Evolutionary conservation across 1,140 invertebrate genomes (phyloP).

Genomic region (Macrostomum lignano): DNA sequence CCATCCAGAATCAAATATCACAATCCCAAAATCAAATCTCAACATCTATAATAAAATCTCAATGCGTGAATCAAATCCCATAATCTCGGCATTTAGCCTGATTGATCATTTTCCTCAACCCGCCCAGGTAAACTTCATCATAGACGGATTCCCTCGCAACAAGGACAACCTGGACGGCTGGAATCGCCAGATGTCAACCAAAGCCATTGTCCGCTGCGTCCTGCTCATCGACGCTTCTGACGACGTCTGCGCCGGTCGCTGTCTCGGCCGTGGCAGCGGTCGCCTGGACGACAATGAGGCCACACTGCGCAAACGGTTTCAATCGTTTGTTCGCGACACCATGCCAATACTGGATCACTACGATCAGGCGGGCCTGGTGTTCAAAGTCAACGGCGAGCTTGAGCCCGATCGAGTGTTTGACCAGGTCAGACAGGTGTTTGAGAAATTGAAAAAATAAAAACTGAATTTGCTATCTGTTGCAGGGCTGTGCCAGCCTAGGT

Average conservation of each 20-base stretch:
- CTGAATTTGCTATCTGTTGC: too few species aligned
- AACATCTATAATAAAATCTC: too few species aligned
- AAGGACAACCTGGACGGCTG: conserved; percentile 84
- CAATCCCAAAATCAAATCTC: too few species aligned
- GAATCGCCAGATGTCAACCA: conserved; percentile 42
- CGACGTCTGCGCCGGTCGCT: not conserved
- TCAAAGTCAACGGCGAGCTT: conserved; percentile 42
- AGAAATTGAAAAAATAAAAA: too few species aligned
- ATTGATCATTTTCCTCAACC: too few species aligned
- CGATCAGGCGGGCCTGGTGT: conserved; percentile 40
- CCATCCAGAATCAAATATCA: too few species aligned
- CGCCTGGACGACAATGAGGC: conserved; percentile 66
- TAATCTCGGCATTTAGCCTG: too few species aligned
- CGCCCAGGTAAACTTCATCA: conserved; percentile 72
- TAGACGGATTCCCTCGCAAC: conserved; percentile 94
- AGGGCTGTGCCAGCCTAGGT: too few species aligned
- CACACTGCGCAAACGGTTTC: conserved; percentile 44
- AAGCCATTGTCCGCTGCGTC: not conserved
- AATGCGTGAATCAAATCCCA: too few species aligned
- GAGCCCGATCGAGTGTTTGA: conserved; percentile 39
- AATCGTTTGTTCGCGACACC: conserved; percentile 51
- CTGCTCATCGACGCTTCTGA: not conserved
- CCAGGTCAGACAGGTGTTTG: too few species aligned
- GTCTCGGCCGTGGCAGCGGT: conserved; percentile 43
- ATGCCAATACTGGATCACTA: conserved; percentile 74